A percentile compares a stretch with the other conserved stretches of the same genome.
Evolutionary conservation across 2,797 vertebrate species (phyloP).

Genomic region (Cheracebus regulus): DNA sequence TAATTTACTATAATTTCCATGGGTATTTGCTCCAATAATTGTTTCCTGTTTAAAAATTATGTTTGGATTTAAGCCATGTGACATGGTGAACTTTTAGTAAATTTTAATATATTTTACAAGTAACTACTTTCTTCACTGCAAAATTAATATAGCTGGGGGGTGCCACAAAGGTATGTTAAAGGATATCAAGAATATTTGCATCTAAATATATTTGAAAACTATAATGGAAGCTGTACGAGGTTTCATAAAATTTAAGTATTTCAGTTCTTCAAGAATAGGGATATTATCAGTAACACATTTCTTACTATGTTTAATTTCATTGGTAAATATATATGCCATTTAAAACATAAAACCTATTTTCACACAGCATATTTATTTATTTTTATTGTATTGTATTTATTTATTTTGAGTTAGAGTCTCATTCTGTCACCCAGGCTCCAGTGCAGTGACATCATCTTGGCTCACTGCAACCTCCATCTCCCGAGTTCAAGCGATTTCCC

Average conservation of each 20-base stretch:
- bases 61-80: neutral
- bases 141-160: neutral
- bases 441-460: neutral
- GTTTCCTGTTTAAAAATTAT: neutral
- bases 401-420: neutral
- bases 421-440: neutral
- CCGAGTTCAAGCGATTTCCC: neutral
- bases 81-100: neutral
- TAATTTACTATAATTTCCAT: neutral
- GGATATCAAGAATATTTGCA: neutral
- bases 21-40: neutral
- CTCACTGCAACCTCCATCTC: neutral
- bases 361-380: neutral
- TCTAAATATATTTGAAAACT: neutral
- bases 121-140: neutral
- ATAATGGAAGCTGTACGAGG: neutral
- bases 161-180: neutral
- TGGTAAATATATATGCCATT: neutral
- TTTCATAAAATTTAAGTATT: neutral
- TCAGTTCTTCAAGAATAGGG: neutral
- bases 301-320: neutral
- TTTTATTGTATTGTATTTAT: neutral
- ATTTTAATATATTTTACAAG: neutral
- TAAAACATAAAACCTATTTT: neutral
- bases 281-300: neutral